phyloP scores from a whole-genome alignment of 2,113 vertebrate genomes.

The Sturnira hondurensis region DNA sequence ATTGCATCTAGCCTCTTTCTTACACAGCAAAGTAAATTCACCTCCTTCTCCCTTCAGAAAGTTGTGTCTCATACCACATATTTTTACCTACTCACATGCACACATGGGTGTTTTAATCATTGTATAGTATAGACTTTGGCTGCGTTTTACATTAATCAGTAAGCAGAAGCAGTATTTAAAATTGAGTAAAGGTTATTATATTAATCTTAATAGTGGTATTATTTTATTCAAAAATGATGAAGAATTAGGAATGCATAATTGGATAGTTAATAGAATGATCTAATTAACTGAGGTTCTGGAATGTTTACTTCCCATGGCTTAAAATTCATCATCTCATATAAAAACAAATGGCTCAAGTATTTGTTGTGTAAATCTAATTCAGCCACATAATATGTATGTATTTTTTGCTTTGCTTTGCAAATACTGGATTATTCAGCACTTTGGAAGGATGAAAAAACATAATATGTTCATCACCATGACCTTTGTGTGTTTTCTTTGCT shows the following conservation, averaged over 20 bases:
- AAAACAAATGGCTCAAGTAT: not conserved
- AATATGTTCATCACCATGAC: not conserved
- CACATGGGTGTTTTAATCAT: not conserved
- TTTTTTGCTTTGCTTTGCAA: not conserved
- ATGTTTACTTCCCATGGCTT: not conserved
- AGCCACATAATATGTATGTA: not conserved
- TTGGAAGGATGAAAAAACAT: not conserved
- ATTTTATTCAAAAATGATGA: not conserved
- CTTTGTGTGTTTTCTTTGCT: not conserved
- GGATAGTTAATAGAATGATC: not conserved
- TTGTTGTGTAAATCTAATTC: not conserved
- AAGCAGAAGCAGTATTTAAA: not conserved
- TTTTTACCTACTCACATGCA: not conserved
- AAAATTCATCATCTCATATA: not conserved
- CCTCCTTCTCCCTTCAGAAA: not conserved
- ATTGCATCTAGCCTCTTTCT: not conserved
- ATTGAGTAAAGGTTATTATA: not conserved
- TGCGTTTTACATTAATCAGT: not conserved
- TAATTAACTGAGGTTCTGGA: not conserved
- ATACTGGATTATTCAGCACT: not conserved
- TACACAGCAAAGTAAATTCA: not conserved
- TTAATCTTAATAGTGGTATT: not conserved
- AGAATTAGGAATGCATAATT: not conserved
- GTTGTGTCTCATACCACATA: not conserved
- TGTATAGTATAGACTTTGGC: not conserved